Conservation (phyloP, 2,888 invertebrate genomes). For the Asteroscopus sphinx region DNA sequence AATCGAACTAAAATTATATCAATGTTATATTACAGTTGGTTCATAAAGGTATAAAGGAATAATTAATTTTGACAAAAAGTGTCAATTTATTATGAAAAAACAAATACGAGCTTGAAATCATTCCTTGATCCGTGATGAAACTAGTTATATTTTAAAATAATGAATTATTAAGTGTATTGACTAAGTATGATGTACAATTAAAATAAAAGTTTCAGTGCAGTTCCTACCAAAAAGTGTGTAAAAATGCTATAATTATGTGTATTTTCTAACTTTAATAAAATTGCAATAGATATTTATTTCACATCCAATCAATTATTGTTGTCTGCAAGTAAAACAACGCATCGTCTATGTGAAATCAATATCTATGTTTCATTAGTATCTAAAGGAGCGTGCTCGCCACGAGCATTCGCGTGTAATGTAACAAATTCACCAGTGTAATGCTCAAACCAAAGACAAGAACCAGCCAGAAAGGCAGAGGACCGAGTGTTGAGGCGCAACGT, state of each 20-base stretch:
- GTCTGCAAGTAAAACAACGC: background rate
- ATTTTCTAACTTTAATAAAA: slow-evolving; percentile 34
- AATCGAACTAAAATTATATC: too few species aligned
- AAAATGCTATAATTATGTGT: slow-evolving; percentile 40
- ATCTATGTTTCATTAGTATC: slow-evolving; percentile 54
- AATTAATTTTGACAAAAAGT: too few species aligned
- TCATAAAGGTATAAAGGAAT: too few species aligned
- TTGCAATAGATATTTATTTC: slow-evolving; percentile 57
- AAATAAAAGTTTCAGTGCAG: slow-evolving; percentile 23
- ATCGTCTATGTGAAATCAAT: slow-evolving; percentile 66
- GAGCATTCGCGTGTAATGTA: too few species aligned
- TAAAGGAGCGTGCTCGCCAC: too few species aligned
- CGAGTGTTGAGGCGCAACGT: too few species aligned
- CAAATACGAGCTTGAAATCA: too few species aligned
- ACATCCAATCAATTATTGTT: slow-evolving; percentile 37
- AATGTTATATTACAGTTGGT: too few species aligned
- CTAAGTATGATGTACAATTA: background rate
- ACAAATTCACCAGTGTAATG: too few species aligned
- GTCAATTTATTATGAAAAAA: too few species aligned
- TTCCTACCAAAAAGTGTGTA: slow-evolving; percentile 29
- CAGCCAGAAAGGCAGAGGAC: too few species aligned
- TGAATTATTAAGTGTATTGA: background rate
- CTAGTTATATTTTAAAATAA: slow-evolving; percentile 4
- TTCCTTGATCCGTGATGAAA: slow-evolving; percentile 16
- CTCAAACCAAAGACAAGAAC: too few species aligned